phyloP scores from a whole-genome alignment of 2,113 vertebrate genomes.

The Ochotona princeps region DNA sequence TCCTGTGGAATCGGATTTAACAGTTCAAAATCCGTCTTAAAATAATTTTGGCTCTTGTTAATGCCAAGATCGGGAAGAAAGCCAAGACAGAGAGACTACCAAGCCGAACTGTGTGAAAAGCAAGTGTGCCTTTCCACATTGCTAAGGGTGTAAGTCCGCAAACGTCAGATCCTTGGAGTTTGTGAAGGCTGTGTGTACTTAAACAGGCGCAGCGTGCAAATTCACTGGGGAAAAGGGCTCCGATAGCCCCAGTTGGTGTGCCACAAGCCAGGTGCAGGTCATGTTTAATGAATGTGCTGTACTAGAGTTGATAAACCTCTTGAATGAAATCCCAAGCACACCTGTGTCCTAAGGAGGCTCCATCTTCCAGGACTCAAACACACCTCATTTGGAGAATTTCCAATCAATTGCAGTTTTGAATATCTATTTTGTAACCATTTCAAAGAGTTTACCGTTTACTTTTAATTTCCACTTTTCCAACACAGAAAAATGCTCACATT shows the following conservation, averaged over 20 bases:
- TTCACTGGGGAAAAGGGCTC: neutral
- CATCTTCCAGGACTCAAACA: neutral
- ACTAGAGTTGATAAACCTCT: neutral
- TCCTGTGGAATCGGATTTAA: constrained; percentile 55
- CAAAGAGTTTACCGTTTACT: neutral
- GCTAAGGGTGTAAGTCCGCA: neutral
- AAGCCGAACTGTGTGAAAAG: constrained; percentile 15
- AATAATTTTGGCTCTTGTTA: constrained; percentile 66
- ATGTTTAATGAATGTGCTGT: neutral
- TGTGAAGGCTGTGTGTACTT: neutral
- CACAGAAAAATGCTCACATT: neutral
- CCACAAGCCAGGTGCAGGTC: neutral
- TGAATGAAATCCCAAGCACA: neutral
- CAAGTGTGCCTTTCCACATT: neutral
- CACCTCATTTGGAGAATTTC: neutral
- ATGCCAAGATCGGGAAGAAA: constrained; percentile 67
- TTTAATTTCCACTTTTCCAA: constrained; percentile 37
- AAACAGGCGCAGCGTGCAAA: neutral
- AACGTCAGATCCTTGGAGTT: neutral
- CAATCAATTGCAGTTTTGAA: constrained; percentile 15
- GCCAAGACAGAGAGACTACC: constrained; percentile 64
- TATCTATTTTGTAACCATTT: neutral
- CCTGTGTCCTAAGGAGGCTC: neutral
- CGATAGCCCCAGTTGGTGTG: neutral
- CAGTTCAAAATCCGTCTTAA: constrained; percentile 65